Percentiles rank a stretch among this genome's conserved stretches.
Evolutionary conservation across 2,797 vertebrate species (phyloP).

Genomic region (Peromyscus eremicus): DNA sequence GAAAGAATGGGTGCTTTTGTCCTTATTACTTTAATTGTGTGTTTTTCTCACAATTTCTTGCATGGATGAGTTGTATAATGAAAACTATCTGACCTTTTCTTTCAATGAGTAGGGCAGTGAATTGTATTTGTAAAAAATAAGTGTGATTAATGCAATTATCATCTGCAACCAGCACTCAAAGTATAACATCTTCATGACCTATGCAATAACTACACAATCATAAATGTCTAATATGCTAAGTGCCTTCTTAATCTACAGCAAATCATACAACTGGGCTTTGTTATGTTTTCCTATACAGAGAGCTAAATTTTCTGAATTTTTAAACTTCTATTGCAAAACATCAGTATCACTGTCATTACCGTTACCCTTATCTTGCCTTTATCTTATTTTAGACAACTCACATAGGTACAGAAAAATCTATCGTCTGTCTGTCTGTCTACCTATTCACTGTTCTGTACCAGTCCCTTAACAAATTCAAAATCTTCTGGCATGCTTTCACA

Average conservation of each 20-base stretch:
- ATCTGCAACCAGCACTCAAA: slow-evolving; percentile 59
- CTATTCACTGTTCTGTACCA: neutral
- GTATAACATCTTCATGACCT: slow-evolving; percentile 67
- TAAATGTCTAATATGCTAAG: slow-evolving; percentile 61
- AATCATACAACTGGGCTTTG: neutral
- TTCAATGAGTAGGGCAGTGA: slow-evolving; percentile 56
- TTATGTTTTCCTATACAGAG: neutral
- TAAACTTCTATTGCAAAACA: neutral
- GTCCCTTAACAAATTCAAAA: neutral
- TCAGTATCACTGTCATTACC: neutral
- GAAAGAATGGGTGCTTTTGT: slow-evolving; percentile 55
- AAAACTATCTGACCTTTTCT: slow-evolving; percentile 74
- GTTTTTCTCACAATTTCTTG: slow-evolving; percentile 53
- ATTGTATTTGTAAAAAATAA: slow-evolving; percentile 70
- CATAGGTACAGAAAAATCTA: neutral
- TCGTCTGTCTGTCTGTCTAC: neutral
- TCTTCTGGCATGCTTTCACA: neutral
- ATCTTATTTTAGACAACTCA: neutral
- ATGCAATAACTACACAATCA: slow-evolving; percentile 54
- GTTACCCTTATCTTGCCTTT: neutral
- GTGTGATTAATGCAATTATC: slow-evolving; percentile 77
- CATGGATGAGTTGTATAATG: slow-evolving; percentile 66
- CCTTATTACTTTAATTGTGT: slow-evolving; percentile 60
- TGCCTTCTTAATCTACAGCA: slow-evolving; percentile 37
- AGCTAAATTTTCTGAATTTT: slow-evolving; percentile 9